Conservation (phyloP, 2,113 vertebrate genomes). For the Diphyllodes magnificus region DNA sequence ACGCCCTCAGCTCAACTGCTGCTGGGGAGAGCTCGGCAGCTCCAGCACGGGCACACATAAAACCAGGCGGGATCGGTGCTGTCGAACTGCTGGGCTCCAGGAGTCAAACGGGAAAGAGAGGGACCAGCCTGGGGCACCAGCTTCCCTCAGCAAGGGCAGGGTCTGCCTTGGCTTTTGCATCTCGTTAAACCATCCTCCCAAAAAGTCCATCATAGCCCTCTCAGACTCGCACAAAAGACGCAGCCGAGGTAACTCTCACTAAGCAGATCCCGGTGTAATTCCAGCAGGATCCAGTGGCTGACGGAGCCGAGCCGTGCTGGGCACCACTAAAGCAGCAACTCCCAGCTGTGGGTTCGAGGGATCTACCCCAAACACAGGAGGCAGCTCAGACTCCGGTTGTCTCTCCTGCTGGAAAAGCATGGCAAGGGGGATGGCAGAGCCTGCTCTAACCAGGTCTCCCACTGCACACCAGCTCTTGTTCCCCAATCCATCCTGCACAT, state of each 20-base stretch:
- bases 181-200: neutral
- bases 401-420: neutral
- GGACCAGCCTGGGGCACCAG: neutral
- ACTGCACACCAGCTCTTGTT: neutral
- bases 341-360: accelerated
- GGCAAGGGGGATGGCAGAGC: neutral
- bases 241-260: too few species aligned
- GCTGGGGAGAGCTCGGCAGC: neutral
- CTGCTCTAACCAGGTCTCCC: neutral
- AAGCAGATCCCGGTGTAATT: neutral
- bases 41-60: accelerated
- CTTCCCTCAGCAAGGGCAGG: neutral
- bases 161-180: neutral
- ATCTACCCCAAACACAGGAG: neutral
- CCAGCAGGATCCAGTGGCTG: neutral
- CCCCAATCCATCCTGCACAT: neutral
- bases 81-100: accelerated
- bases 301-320: neutral
- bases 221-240: neutral
- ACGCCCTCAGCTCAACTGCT: accelerated
- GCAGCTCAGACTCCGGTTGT: neutral
- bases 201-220: neutral
- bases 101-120: neutral
- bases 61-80: accelerated
- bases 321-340: neutral